Conservation (phyloP, 2,888 invertebrate genomes). For the Chelonus formosanus region DNA sequence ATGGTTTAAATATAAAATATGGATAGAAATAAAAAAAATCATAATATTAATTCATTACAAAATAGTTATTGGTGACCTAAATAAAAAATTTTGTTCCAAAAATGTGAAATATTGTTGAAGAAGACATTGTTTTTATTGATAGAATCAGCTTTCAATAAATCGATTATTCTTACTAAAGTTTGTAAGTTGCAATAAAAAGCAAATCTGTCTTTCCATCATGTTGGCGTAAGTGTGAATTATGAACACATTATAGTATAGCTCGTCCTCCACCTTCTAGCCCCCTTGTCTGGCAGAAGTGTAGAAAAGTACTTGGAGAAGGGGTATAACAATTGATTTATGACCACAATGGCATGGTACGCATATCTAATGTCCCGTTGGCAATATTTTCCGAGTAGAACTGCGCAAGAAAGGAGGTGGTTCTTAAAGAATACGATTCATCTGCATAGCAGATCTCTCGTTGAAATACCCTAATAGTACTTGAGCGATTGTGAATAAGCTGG, state of each 20-base stretch:
- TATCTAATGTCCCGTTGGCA: slow-evolving; percentile 58
- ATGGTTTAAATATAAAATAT: too few relatives aligned
- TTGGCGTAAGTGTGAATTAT: slow-evolving; percentile 64
- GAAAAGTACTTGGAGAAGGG: slow-evolving; percentile 37
- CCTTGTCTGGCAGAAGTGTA: slow-evolving; percentile 6
- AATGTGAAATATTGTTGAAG: too few relatives aligned
- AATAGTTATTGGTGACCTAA: too few relatives aligned
- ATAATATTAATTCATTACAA: too few relatives aligned
- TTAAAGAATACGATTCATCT: slow-evolving; percentile 57
- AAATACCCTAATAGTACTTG: slow-evolving; percentile 26
- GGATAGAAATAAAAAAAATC: too few relatives aligned
- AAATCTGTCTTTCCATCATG: slow-evolving; percentile 44
- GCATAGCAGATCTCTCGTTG: slow-evolving; percentile 44
- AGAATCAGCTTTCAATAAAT: too few relatives aligned
- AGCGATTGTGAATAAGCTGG: slow-evolving; percentile 1
- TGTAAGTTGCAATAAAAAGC: slow-evolving; percentile 20
- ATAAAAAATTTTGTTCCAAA: too few relatives aligned
- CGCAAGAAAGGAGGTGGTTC: slow-evolving; percentile 47
- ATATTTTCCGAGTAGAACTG: slow-evolving; percentile 47
- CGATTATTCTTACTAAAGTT: too few relatives aligned
- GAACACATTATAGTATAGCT: slow-evolving; percentile 56
- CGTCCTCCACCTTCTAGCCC: not conserved
- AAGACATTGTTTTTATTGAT: too few relatives aligned
- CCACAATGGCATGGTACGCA: slow-evolving; percentile 56
- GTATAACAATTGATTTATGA: slow-evolving; percentile 64